phyloP scores from a whole-genome alignment of 2,113 vertebrate species.

The Leuciscus idus region DNA sequence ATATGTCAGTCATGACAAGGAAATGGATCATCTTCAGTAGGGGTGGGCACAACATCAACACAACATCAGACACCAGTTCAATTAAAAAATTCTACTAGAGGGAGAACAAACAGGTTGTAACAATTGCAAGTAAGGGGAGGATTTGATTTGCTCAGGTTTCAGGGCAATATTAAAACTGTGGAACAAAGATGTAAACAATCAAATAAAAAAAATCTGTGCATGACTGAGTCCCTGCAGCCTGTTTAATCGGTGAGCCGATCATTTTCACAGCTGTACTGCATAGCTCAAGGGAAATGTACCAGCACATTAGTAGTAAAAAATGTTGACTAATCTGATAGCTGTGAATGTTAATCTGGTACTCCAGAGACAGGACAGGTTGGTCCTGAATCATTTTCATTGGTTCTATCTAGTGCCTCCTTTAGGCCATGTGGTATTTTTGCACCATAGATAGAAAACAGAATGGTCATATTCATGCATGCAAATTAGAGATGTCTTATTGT shows the following conservation, averaged over 20 bases:
- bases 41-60: not conserved
- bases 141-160: constrained; percentile 1
- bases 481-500: not conserved
- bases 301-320: not conserved
- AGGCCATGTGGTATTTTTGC: constrained; percentile 57
- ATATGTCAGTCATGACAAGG: constrained; percentile 73
- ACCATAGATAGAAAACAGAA: constrained; percentile 58
- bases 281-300: not conserved
- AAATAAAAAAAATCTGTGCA: constrained; percentile 1
- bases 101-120: not conserved
- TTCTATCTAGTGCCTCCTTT: constrained; percentile 55
- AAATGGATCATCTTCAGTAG: constrained; percentile 73
- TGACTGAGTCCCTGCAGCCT: not conserved
- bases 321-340: constrained; percentile 66
- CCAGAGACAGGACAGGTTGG: constrained; percentile 61
- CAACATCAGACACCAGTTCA: not conserved
- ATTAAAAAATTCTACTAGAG: not conserved
- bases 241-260: not conserved
- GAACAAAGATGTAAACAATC: constrained; percentile 12
- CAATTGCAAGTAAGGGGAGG: not conserved
- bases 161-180: not conserved
- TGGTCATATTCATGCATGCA: not conserved
- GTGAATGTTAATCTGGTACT: constrained; percentile 65
- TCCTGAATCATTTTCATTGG: constrained; percentile 56
- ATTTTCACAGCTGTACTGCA: not conserved